Conservation (phyloP, 2,797 vertebrate species). For the Remorina albescens region DNA sequence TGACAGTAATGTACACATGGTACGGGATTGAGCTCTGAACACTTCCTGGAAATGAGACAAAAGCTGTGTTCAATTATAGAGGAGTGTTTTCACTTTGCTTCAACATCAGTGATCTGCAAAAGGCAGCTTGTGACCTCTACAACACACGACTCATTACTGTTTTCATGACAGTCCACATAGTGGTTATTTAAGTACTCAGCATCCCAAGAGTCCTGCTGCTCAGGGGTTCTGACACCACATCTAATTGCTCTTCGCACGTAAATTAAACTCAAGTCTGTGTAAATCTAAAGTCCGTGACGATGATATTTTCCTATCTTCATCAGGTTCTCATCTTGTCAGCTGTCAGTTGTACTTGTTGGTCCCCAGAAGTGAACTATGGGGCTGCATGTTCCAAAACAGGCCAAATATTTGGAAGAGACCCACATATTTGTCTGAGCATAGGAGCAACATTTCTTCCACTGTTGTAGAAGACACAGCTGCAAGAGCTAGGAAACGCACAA, state of each 20-base stretch:
- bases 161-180: too few species aligned
- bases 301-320: neutral
- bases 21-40: too few species aligned
- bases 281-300: neutral
- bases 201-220: too few species aligned
- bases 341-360: neutral
- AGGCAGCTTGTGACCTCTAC: too few species aligned
- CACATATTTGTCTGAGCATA: slow-evolving; percentile 45
- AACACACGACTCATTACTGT: too few species aligned
- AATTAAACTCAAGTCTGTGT: neutral
- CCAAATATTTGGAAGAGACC: slow-evolving; percentile 42
- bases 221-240: too few species aligned
- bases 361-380: neutral
- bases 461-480: slow-evolving; percentile 65
- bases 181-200: too few species aligned
- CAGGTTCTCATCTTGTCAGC: neutral
- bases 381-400: slow-evolving; percentile 36
- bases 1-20: neutral
- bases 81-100: too few species aligned
- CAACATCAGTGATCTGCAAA: too few species aligned
- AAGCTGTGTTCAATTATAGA: too few species aligned
- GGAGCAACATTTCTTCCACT: slow-evolving; percentile 42
- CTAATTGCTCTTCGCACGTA: neutral
- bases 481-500: slow-evolving; percentile 33
- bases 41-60: too few species aligned